Evolutionary conservation across 2,888 invertebrate genomes (phyloP), one percentile per base, ranked within the genome.

Genomic region (Dasysyrphus tricinctus): DNA sequence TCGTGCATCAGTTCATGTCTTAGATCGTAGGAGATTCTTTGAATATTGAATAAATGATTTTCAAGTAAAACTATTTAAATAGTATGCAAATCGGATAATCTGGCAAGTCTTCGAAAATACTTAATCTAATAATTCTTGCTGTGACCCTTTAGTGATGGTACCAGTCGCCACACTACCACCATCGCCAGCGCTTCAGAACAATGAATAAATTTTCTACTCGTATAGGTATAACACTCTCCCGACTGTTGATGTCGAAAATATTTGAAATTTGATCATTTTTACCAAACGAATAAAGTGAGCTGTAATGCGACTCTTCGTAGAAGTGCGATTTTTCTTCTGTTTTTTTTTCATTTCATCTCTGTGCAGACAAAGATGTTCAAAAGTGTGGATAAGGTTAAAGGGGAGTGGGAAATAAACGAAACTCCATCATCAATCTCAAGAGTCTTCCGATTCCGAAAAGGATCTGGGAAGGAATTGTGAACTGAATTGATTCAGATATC

Each of bases 401-500:
- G 7, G n/a, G 49, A 69, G 56, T 14, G 34, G 24, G 39, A 74
- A 57, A 73, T 75, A 82, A 82, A 82, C 74, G 74, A 82, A 86
- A 75, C 78, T 86, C 86, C 78, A 86, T 82, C 86, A 82, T 86
- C 86, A 82, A 82, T 86, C 75, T 78, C 63, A 54, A 75, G 70
- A 47, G 73, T 12, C 61, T 34, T 82, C 19, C 34, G 65, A 49
- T 67, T 65, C 29, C 59, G 29, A 54, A 76, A 67, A 49, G 67
- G 67, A 73, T 84, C 75, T 76, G 70, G 65, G 69, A 67, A 34
- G 42, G 59, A 72, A 57, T 57, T 81, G 65, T 86, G 78, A 75
- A 44, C 59, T 75, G 81, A 86, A 86, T 82, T 86, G 82, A 86
- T 82, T 86, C 67, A 65, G 78, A 86, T 78, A 74, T 82, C 78